These are phyloP conservation scores for Hydropotes inermis DNA, from an alignment of 2,113 vertebrate genomes.

Conservation along the genomic window DNA sequence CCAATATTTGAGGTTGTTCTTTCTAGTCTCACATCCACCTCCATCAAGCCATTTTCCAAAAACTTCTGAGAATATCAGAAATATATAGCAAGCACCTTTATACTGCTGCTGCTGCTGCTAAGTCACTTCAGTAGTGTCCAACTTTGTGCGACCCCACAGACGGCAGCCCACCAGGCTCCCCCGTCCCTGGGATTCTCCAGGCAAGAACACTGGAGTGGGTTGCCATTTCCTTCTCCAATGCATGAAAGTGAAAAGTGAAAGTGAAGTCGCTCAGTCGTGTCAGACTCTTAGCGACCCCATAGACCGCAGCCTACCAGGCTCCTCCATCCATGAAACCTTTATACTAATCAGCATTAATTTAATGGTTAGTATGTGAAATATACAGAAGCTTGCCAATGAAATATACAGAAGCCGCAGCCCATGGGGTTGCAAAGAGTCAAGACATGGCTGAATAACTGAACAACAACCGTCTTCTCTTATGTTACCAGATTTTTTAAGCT, in stretches of 20 bases:
- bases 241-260: too few species aligned
- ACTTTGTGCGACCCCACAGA: too few species aligned
- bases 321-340: background rate
- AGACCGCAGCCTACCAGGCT: too few species aligned
- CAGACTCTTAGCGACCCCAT: too few species aligned
- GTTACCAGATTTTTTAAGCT: background rate
- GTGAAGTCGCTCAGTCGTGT: too few species aligned
- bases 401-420: background rate
- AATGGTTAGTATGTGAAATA: background rate
- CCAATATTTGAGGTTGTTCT: background rate
- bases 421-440: background rate
- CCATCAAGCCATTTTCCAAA: background rate
- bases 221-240: too few species aligned
- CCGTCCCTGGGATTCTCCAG: too few species aligned
- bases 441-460: fast-evolving
- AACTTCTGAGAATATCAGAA: background rate
- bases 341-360: background rate
- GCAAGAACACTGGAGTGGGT: too few species aligned
- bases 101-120: background rate
- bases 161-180: too few species aligned
- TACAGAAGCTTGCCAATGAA: background rate
- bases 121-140: too few species aligned
- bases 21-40: background rate
- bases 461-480: background rate
- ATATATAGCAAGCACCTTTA: background rate